phyloP scores from a whole-genome alignment of 92 coral and sea anemone species.

The Paramuricea clavata region DNA sequence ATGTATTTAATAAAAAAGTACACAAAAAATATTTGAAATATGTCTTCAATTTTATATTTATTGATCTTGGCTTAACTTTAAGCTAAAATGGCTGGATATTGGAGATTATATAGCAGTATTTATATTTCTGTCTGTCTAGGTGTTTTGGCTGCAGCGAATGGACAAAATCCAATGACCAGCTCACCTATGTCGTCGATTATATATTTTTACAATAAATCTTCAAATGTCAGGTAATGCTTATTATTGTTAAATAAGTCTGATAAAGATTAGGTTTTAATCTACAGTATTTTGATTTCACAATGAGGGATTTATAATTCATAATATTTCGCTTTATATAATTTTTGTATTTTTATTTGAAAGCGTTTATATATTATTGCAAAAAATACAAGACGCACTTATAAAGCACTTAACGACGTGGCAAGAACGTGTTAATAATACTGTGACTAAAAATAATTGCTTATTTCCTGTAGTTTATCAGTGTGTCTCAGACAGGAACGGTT shows the following conservation, averaged over 20 bases:
- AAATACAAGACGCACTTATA: not conserved
- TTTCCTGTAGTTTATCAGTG: not conserved
- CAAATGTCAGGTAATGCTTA: conserved; percentile 11
- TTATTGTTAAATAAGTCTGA: not conserved
- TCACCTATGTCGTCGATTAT: not conserved
- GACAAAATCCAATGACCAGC: not conserved
- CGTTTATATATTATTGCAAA: not conserved
- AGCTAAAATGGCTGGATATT: conserved; percentile 17
- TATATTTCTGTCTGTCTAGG: not conserved
- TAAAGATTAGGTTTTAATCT: conserved; percentile 8
- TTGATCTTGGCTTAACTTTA: not conserved
- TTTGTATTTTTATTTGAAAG: not conserved
- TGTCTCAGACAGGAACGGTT: not conserved
- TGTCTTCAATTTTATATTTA: not conserved
- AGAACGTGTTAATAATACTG: not conserved
- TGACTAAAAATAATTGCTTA: not conserved
- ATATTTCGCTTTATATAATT: not conserved
- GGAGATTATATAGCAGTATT: not conserved
- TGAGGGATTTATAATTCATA: not conserved
- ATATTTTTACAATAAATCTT: not conserved
- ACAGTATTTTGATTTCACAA: not conserved
- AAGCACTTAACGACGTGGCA: not conserved
- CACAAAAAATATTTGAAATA: not conserved
- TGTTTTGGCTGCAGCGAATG: not conserved
- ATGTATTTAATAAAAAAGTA: not conserved